Percentiles rank a stretch among this genome's conserved stretches.
Evolutionary conservation across 53 echinoderm and acorn worm genomes (phyloP).

Genomic region (Arbacia lixula): DNA sequence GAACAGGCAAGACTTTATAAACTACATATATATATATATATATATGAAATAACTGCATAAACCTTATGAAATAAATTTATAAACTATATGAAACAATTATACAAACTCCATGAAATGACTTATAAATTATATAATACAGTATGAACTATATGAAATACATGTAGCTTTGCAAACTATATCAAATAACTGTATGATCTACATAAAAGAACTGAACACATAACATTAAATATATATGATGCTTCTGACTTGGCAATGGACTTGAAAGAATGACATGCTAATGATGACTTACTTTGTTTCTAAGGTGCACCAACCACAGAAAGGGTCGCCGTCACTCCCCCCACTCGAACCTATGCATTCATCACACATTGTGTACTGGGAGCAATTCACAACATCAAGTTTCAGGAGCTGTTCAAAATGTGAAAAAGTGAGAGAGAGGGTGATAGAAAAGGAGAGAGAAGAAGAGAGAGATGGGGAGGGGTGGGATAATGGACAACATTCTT

Average conservation of each 20-base stretch:
- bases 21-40: not conserved
- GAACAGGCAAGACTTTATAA: too few relatives aligned
- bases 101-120: too few relatives aligned
- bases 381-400: conserved; percentile 22
- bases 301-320: conserved; percentile 51
- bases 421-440: not conserved
- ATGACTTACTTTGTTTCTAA: conserved; percentile 43
- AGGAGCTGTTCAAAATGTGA: not conserved
- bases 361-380: conserved; percentile 27
- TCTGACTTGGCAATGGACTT: not conserved
- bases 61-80: not conserved
- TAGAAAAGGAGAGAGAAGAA: not conserved
- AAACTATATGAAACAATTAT: too few relatives aligned
- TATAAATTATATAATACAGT: too few relatives aligned
- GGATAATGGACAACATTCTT: too few relatives aligned
- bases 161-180: too few relatives aligned
- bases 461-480: too few relatives aligned
- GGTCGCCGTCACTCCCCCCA: not conserved
- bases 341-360: conserved; percentile 38
- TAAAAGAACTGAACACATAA: too few relatives aligned
- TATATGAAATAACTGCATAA: not conserved
- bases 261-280: not conserved
- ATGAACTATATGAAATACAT: too few relatives aligned
- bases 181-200: too few relatives aligned
- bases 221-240: too few relatives aligned